These are phyloP conservation scores for Crocidura indochinensis DNA, from an alignment of 2,797 vertebrate species.

Conservation along the genomic window DNA sequence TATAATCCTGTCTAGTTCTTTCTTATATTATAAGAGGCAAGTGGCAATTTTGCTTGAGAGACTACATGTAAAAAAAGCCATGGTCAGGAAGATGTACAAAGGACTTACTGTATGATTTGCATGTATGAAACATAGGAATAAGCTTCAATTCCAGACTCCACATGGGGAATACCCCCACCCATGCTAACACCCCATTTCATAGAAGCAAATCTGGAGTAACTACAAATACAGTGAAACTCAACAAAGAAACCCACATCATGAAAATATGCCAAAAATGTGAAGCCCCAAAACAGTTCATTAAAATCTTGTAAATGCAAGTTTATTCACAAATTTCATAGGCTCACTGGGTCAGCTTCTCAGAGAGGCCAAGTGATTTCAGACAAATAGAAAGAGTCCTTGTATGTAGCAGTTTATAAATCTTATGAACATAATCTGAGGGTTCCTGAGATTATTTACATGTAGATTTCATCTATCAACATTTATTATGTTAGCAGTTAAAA, in stretches of 20 bases:
- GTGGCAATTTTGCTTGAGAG: conserved; percentile 16
- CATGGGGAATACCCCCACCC: too few species aligned
- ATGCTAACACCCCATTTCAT: too few species aligned
- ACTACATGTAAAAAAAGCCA: conserved; percentile 53
- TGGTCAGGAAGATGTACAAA: too few species aligned
- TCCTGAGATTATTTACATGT: conserved; percentile 23
- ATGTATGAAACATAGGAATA: too few species aligned
- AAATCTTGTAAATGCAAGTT: neutral
- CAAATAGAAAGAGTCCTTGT: neutral
- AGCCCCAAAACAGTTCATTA: conserved; percentile 4
- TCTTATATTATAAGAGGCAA: conserved; percentile 62
- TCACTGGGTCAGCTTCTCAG: conserved; percentile 8
- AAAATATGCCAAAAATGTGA: conserved; percentile 54
- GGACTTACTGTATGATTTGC: too few species aligned
- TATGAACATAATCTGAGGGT: neutral
- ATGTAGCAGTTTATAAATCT: conserved; percentile 49
- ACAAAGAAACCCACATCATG: neutral
- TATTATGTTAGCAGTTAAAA: conserved; percentile 19
- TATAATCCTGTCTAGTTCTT: neutral
- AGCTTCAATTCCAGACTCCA: too few species aligned
- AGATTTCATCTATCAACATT: conserved; percentile 23
- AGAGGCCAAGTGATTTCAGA: conserved; percentile 51
- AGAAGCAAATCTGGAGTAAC: too few species aligned
- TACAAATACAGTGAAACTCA: too few species aligned
- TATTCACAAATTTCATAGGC: conserved; percentile 39